phyloP scores from a whole-genome alignment of 2,888 invertebrate species.

The Nomada fabriciana region DNA sequence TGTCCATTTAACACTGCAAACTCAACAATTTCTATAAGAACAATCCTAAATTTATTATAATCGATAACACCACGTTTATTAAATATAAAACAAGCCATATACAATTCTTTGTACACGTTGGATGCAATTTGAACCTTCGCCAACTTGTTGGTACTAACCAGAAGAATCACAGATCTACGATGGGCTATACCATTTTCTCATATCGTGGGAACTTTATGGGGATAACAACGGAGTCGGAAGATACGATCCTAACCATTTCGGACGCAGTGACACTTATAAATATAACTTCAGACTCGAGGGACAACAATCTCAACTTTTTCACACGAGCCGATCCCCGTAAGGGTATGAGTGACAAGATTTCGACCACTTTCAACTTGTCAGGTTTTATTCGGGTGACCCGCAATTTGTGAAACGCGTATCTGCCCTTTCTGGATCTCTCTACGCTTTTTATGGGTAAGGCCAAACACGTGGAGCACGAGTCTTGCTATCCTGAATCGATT shows the following conservation, averaged over 20 bases:
- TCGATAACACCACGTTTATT: not conserved
- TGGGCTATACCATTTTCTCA: not conserved
- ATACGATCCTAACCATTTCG: not conserved
- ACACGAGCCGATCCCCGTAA: not conserved
- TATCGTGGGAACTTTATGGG: not conserved
- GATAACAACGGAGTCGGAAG: not conserved
- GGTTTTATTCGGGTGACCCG: not conserved
- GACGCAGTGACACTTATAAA: not conserved
- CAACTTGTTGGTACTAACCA: not conserved
- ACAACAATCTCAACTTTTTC: conserved; percentile 8
- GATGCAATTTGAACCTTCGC: not conserved
- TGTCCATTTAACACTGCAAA: no score
- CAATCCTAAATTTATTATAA: no score
- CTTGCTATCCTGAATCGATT: not conserved
- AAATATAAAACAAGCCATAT: not conserved
- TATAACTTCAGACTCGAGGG: not conserved
- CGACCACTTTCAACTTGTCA: conserved; percentile 2
- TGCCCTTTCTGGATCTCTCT: not conserved
- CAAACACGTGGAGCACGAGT: not conserved
- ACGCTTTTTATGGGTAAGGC: not conserved
- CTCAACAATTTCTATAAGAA: no score
- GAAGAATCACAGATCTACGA: not conserved
- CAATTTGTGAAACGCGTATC: not conserved
- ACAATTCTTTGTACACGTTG: not conserved
- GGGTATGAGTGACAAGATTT: not conserved